Evolutionary conservation across 2,113 vertebrate genomes (phyloP), one percentile per base, ranked within the genome.

Genomic region (Tragelaphus imberbis): DNA sequence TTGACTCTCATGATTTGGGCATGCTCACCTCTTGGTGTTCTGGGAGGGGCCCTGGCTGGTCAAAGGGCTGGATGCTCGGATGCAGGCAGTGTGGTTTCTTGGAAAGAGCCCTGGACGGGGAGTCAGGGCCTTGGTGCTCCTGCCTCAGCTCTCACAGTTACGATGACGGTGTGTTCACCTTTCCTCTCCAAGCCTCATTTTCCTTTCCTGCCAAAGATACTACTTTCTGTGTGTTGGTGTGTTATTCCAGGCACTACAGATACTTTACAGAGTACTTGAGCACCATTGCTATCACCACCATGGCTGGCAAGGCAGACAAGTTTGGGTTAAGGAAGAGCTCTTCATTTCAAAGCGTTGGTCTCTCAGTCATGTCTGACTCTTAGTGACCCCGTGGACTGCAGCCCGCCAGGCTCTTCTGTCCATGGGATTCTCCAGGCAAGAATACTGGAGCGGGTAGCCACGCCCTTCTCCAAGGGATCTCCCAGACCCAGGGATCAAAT

Each of bases 161-260:
- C 0, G 3, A 8, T 2, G 0, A 25, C 2, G 7, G 58, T 1
- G 27, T 2, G 59, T 7, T 7, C 25, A 5, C 19, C 7, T 19
- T 1, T 2, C 23, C 12, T 19, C 79, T n/a, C 49, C 1, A 47
- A 51, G 36, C 47, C 16, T 51, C 27, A 16, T 2, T 40, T 25
- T 55, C 33, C 49, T 25, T 21, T 5, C 15, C 33, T 8, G 27
- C 7, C 51, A 40, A 36, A 71, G 65, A 21, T 21, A 21, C 17
- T 1, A 1, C 15, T 4, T 75, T 33, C 9, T 1, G 6, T 12
- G 12, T 12, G 15, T 23, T 19, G 2, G 1, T 15, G 27, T 16
- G 55, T 53, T 27, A 30, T 0, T 27, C 23, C 23, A 7, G 71
- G 71, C 36, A 0, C 30, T 53, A 2, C 36, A n/a, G 23, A n/a